Conservation (phyloP, 2,113 vertebrate species). For the Diadophis punctatus region DNA sequence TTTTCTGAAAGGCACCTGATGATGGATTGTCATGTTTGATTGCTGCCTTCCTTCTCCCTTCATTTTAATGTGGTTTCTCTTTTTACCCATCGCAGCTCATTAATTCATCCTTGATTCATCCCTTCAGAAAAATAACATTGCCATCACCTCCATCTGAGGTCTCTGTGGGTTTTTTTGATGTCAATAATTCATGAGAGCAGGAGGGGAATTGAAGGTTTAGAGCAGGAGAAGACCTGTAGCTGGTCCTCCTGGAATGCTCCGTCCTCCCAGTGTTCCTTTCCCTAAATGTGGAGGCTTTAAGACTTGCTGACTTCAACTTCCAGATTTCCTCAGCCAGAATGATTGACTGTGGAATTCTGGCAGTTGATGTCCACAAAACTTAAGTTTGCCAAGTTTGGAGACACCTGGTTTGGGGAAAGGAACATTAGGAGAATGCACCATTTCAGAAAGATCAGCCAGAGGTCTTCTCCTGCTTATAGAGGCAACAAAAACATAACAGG, state of each 20-base stretch:
- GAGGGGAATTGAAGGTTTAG: background rate
- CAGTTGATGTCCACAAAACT: too few species aligned
- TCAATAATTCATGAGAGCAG: slow-evolving; percentile 7
- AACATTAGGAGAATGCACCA: background rate
- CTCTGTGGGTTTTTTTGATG: slow-evolving; percentile 25
- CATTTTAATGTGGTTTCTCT: slow-evolving; percentile 6
- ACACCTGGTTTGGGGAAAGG: background rate
- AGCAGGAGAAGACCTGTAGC: slow-evolving; percentile 1
- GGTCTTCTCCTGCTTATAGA: background rate
- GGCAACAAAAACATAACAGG: background rate
- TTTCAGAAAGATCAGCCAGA: background rate
- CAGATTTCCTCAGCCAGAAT: too few species aligned
- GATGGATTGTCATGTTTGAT: slow-evolving; percentile 8
- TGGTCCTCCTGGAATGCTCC: background rate
- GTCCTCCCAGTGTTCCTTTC: background rate
- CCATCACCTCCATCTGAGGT: background rate
- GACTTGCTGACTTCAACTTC: background rate
- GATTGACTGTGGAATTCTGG: too few species aligned
- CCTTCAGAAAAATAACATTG: slow-evolving; percentile 14
- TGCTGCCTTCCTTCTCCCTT: background rate
- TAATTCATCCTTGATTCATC: background rate
- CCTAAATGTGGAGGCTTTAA: background rate
- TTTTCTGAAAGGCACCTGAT: slow-evolving; percentile 9
- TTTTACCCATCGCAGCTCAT: slow-evolving; percentile 12
- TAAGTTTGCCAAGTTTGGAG: too few species aligned